phyloP scores from a whole-genome alignment of 2,797 vertebrate species.

The Sebastolobus altivelis region DNA sequence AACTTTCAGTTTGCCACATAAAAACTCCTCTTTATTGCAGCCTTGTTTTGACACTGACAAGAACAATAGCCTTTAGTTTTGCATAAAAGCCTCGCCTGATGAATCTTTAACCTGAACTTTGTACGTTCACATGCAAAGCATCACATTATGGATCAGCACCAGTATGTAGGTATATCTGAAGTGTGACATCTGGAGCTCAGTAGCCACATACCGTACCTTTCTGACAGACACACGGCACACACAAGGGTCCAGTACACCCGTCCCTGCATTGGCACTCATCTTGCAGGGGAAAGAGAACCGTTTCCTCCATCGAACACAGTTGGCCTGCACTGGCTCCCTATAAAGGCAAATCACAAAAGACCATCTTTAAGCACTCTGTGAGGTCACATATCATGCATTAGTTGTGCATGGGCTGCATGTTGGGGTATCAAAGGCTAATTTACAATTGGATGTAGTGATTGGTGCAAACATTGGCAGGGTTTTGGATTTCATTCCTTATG shows the following conservation, averaged over 20 bases:
- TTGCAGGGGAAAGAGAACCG: slow-evolving; percentile 95
- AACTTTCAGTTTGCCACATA: slow-evolving; percentile 13
- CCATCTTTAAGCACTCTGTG: background rate
- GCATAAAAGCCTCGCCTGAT: background rate
- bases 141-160: background rate
- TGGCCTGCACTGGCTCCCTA: slow-evolving; percentile 95
- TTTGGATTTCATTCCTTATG: background rate
- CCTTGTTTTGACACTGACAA: background rate
- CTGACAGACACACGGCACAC: slow-evolving; percentile 95
- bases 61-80: background rate
- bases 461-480: background rate
- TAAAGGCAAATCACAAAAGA: slow-evolving; percentile 22
- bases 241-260: slow-evolving; percentile 94
- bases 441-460: background rate
- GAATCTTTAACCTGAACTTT: background rate
- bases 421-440: background rate
- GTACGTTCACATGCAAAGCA: background rate
- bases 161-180: background rate
- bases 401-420: background rate
- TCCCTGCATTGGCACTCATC: slow-evolving; percentile 94
- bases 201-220: slow-evolving; percentile 86
- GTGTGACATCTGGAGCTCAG: background rate
- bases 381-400: slow-evolving; percentile 7
- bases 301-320: slow-evolving; percentile 96
- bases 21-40: background rate